Conservation (phyloP, 2,888 invertebrate genomes). For the Apamea crenata region DNA sequence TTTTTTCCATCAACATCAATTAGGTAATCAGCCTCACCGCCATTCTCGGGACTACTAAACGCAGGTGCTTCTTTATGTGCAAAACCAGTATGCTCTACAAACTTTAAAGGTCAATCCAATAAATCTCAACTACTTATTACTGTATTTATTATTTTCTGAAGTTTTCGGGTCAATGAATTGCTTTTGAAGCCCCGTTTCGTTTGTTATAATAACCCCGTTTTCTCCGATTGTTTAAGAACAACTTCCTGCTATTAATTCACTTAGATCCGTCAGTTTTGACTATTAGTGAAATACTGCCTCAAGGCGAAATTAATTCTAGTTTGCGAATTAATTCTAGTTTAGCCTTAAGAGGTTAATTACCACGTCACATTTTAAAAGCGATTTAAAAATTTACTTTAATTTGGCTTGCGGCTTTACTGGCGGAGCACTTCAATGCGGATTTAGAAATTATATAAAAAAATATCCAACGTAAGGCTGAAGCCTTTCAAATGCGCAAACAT, state of each 20-base stretch:
- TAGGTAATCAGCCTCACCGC: not conserved
- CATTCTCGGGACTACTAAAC: constrained; percentile 27
- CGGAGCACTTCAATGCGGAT: constrained; percentile 23
- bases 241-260: constrained; percentile 54
- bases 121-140: constrained; percentile 47
- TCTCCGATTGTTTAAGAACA: constrained; percentile 42
- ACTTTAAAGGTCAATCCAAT: constrained; percentile 50
- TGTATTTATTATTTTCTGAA: constrained; percentile 36
- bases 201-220: constrained; percentile 49
- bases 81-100: constrained; percentile 50
- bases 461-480: constrained; percentile 30
- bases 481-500: constrained; percentile 42
- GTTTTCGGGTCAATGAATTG: constrained; percentile 56
- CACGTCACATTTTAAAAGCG: constrained; percentile 36
- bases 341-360: constrained; percentile 52
- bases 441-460: constrained; percentile 59
- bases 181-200: constrained; percentile 33
- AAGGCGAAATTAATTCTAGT: constrained; percentile 39
- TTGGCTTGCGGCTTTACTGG: constrained; percentile 47
- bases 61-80: constrained; percentile 27
- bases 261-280: constrained; percentile 38
- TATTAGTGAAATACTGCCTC: constrained; percentile 46
- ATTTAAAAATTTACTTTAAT: constrained; percentile 30
- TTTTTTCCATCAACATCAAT: constrained; percentile 26
- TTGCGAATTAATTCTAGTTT: constrained; percentile 37